Base-by-base conservation (phyloP, 2,888 invertebrate genomes). In the Alcis repandata region DNA sequence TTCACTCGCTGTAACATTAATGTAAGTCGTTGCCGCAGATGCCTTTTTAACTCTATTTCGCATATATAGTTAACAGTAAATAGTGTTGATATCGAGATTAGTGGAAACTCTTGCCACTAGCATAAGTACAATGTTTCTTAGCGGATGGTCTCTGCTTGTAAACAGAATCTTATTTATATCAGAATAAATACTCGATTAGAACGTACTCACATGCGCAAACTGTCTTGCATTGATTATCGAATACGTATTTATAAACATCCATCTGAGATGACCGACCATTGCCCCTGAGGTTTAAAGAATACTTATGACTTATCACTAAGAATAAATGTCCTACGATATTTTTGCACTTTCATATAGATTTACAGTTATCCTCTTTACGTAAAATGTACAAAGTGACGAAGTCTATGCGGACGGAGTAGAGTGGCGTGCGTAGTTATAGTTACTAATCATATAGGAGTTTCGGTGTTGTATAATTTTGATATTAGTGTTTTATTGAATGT, bases 391-490 rank as follows among this genome's bases (percentile, higher is more conserved):
- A 84, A 84, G 69, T 79, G 74, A 78, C 68, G 75, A 71, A 77
- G 76, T 73, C 76, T 76, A 73, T 76, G 57, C 48, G 20, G 51
- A 17, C 41, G 33, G 58, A 57, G 59, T 67, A 61, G 54, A 59
- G 62, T 40, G 40, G 48, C 60, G 78, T 78, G 76, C 73, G 66
- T 62, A 61, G 46, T 36, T 41, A 20, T 65, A 61, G 46, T 48
- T 76, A 79, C 71, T 79, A 82, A 77, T 81, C 76, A 79, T 70
- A 68, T 76, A 73, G 69, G 72, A 73, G 77, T 74, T 77, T 80
- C 75, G 76, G 79, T 85, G 84, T 87, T 88, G 83, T 86, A 84
- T 85, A 79, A 85, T 87, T 87, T 84, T 76, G 72, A 82, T 80
- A 69, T 79, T 79, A 79, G 75, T 62, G 63, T 75, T 77, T 68